Percentiles rank a stretch among this genome's conserved stretches.
phyloP scores from a whole-genome alignment of 2,888 invertebrate species.

The Sceliomorpha sp. region DNA sequence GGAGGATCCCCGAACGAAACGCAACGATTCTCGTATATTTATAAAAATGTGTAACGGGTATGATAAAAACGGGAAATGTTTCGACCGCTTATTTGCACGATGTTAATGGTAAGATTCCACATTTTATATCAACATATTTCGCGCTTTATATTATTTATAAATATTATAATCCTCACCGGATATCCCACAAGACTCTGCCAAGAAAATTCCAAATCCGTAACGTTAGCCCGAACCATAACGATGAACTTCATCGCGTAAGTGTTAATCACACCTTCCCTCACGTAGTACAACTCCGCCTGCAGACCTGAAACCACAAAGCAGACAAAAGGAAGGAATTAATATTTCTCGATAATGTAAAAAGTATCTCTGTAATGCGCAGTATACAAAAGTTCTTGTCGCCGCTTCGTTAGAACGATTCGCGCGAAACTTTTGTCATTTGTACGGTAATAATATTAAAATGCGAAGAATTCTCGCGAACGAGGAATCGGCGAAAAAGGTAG shows the following conservation, averaged over 20 bases:
- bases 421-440: no score
- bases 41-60: no score
- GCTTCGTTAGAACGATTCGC: not conserved
- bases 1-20: no score
- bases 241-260: constrained; percentile 92
- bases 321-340: constrained; percentile 38
- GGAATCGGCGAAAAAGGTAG: not conserved
- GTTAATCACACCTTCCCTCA: constrained; percentile 91
- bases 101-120: no score
- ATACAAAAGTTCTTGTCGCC: constrained; percentile 1
- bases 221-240: constrained; percentile 89
- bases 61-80: no score
- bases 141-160: no score
- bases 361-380: no score
- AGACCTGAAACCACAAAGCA: constrained; percentile 82
- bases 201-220: constrained; percentile 90
- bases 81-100: no score
- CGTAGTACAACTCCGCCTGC: constrained; percentile 90
- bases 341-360: not conserved
- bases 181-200: constrained; percentile 89
- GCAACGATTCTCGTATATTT: no score
- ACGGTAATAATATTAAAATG: not conserved
- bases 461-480: not conserved
- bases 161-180: constrained; percentile 83
- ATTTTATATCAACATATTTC: no score